phyloP scores from a whole-genome alignment of 2,888 invertebrate genomes.

The Incurvaria masculella region DNA sequence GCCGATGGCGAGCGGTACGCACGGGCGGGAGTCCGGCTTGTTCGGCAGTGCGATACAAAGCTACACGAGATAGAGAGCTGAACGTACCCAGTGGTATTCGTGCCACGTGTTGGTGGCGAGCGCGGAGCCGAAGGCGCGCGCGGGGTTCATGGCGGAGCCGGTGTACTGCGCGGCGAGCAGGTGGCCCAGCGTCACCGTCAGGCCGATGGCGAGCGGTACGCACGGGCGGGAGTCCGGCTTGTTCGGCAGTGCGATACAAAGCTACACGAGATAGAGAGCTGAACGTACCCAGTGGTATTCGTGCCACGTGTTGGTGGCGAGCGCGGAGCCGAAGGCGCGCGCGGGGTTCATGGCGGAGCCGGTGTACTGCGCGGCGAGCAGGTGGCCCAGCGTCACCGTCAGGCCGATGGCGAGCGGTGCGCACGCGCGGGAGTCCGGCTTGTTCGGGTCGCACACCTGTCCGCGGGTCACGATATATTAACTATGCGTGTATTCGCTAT shows the following conservation, averaged over 20 bases:
- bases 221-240: constrained; percentile 71
- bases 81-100: constrained; percentile 66
- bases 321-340: constrained; percentile 82
- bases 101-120: constrained; percentile 62
- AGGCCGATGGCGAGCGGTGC: too few species aligned
- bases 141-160: constrained; percentile 80
- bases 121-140: constrained; percentile 72
- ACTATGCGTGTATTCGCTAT: too few species aligned
- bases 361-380: constrained; percentile 80
- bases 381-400: constrained; percentile 79
- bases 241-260: constrained; percentile 41
- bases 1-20: constrained; percentile 87
- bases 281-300: constrained; percentile 73
- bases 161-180: constrained; percentile 66
- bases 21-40: constrained; percentile 73
- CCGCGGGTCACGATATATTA: too few species aligned
- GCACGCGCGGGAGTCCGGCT: constrained; percentile 78
- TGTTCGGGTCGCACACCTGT: constrained; percentile 66
- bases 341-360: constrained; percentile 94
- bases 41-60: too few species aligned
- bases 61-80: too few species aligned
- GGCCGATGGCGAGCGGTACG: constrained; percentile 84
- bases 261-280: neutral
- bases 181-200: constrained; percentile 68
- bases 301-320: constrained; percentile 69